Conservation (phyloP, 1,140 invertebrate species). For the Bradysia coprophila region DNA sequence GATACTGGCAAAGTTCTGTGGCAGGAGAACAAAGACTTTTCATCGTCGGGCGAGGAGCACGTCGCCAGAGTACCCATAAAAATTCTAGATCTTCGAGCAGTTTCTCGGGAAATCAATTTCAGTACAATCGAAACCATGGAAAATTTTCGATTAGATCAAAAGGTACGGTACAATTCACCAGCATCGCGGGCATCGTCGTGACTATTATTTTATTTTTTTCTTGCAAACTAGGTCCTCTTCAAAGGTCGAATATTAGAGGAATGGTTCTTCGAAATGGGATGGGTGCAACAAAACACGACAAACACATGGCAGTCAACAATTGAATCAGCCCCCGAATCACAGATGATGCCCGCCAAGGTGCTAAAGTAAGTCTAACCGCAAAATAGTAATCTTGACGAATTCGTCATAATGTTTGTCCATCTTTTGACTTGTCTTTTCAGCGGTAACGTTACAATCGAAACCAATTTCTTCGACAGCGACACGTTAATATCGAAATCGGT, state of each 20-base stretch:
- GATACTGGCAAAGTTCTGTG: conserved; percentile 91
- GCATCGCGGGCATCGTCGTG: too few species aligned
- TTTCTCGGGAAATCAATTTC: conserved; percentile 97
- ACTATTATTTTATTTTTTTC: conserved; percentile 22
- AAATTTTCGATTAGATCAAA: conserved; percentile 92
- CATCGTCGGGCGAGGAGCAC: conserved; percentile 76
- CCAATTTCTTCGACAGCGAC: conserved; percentile 94
- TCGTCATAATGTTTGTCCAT: neutral
- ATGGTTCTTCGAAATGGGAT: conserved; percentile 98
- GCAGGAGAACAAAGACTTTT: conserved; percentile 96
- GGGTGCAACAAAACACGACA: conserved; percentile 92
- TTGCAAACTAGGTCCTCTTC: conserved; percentile 34
- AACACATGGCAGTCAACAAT: conserved; percentile 99
- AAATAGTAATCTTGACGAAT: neutral
- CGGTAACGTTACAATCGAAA: conserved; percentile 98
- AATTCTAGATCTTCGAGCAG: conserved; percentile 86
- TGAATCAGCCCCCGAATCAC: conserved; percentile 94
- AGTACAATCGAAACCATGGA: conserved; percentile 93
- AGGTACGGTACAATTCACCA: conserved; percentile 23
- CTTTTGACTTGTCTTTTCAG: conserved; percentile 37
- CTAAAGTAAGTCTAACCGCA: conserved; percentile 42
- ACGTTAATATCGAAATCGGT: conserved; percentile 86
- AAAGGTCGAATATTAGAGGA: conserved; percentile 77
- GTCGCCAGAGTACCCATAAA: conserved; percentile 92
- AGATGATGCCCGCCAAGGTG: conserved; percentile 99